Percentiles rank a stretch among this genome's conserved stretches.
phyloP scores from a whole-genome alignment of 2,797 vertebrate species.

The Periparus ater region DNA sequence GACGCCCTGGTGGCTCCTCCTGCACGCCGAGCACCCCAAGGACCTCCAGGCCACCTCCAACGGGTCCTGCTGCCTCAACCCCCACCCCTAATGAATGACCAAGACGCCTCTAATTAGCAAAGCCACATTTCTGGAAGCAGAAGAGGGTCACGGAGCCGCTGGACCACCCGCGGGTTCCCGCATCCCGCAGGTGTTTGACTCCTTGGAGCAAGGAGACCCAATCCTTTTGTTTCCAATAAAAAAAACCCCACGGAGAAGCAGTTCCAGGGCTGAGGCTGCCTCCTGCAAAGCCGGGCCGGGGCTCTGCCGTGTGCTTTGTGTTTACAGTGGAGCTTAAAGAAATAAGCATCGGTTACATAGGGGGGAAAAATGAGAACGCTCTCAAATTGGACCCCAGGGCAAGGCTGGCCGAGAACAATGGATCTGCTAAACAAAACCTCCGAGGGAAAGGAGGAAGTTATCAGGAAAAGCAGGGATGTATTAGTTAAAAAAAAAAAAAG shows the following conservation, averaged over 20 bases:
- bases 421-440: slow-evolving; percentile 42
- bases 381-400: slow-evolving; percentile 61
- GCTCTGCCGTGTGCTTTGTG: slow-evolving; percentile 9
- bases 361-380: slow-evolving; percentile 40
- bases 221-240: background rate
- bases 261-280: slow-evolving; percentile 22
- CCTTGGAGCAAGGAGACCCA: background rate
- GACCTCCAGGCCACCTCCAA: background rate
- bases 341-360: slow-evolving; percentile 65
- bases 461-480: slow-evolving; percentile 2
- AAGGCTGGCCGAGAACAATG: slow-evolving; percentile 50
- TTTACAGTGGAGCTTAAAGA: slow-evolving; percentile 59
- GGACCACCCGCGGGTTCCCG: background rate
- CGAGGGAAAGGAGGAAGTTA: slow-evolving; percentile 32
- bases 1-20: background rate
- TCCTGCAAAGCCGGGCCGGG: slow-evolving; percentile 9
- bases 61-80: background rate
- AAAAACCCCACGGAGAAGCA: background rate
- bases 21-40: background rate
- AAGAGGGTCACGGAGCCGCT: fast-evolving
- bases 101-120: background rate
- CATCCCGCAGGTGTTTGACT: slow-evolving; percentile 17
- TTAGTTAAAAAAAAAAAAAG: background rate
- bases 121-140: background rate
- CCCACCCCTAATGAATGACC: background rate